phyloP scores from a whole-genome alignment of 1,140 invertebrate species.

The Ceratina japonica region DNA sequence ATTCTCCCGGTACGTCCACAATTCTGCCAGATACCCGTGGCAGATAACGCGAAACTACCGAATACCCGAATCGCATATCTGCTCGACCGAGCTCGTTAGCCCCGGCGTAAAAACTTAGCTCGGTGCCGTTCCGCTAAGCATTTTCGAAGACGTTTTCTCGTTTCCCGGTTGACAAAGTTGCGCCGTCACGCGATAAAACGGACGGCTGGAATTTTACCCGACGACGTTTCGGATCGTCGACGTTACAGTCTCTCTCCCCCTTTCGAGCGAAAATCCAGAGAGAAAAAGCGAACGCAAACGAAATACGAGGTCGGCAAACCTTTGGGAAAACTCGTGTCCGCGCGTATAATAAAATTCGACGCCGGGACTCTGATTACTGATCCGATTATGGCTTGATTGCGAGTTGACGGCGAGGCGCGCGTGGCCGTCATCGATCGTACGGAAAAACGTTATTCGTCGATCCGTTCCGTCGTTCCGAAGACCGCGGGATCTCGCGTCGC shows the following conservation, averaged over 20 bases:
- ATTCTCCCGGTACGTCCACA: not conserved
- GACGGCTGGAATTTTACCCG: not conserved
- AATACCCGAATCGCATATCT: not conserved
- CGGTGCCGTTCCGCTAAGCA: not conserved
- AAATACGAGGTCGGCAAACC: not conserved
- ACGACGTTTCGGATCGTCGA: not conserved
- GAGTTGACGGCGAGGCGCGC: not conserved
- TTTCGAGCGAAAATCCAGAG: not conserved
- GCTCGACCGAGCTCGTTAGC: not conserved
- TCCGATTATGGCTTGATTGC: constrained; percentile 56
- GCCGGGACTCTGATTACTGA: constrained; percentile 52
- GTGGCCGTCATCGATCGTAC: not conserved
- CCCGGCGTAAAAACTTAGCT: not conserved
- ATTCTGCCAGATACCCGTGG: not conserved
- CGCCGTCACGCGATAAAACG: not conserved
- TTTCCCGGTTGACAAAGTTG: not conserved
- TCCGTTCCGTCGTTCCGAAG: not conserved
- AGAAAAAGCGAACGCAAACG: not conserved
- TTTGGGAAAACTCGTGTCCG: constrained; percentile 29
- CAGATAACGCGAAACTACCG: constrained; percentile 3
- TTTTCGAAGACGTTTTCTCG: not conserved
- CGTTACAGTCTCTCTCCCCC: not conserved
- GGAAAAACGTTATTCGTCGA: constrained; percentile 14
- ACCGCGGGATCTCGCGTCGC: no score
- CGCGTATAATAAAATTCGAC: constrained; percentile 48